These are phyloP conservation scores for Illadopsis cleaveri DNA, from an alignment of 2,113 vertebrate species.

Conservation along the genomic window DNA sequence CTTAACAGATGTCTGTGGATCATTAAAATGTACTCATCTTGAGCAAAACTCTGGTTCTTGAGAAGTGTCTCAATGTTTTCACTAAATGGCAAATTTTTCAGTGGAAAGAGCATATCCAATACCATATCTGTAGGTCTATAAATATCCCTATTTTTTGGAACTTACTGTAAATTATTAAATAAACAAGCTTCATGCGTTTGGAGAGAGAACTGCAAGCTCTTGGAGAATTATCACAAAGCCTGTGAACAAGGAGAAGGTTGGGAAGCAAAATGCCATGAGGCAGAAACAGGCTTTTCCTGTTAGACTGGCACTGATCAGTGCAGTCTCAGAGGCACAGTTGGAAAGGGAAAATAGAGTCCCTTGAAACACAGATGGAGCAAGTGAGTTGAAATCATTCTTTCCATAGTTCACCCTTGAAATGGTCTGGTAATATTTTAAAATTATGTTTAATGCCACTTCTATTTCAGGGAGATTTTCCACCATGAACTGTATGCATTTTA, in stretches of 20 bases:
- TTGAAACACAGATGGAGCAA: conserved; percentile 76
- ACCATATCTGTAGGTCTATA: not conserved
- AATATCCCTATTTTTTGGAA: not conserved
- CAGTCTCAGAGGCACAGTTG: conserved; percentile 65
- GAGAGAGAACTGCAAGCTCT: conserved; percentile 73
- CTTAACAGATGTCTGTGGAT: not conserved
- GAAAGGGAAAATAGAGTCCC: conserved; percentile 72
- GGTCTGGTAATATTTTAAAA: not conserved
- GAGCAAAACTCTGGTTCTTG: not conserved
- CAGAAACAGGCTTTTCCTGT: conserved; percentile 69
- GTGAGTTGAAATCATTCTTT: conserved; percentile 51
- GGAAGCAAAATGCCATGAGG: conserved; percentile 76
- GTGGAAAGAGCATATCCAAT: not conserved
- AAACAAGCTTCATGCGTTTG: conserved; percentile 51
- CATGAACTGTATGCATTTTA: not conserved
- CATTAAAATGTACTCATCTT: not conserved
- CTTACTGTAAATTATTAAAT: not conserved
- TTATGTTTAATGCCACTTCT: not conserved
- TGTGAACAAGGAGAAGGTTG: conserved; percentile 71
- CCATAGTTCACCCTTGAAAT: not conserved
- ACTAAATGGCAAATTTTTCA: not conserved
- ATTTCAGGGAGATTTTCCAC: not conserved
- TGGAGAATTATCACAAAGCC: conserved; percentile 74
- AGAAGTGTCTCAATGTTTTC: not conserved
- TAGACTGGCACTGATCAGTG: conserved; percentile 64